phyloP scores from a whole-genome alignment of 23 tunicate species.

The Styela plicata region DNA sequence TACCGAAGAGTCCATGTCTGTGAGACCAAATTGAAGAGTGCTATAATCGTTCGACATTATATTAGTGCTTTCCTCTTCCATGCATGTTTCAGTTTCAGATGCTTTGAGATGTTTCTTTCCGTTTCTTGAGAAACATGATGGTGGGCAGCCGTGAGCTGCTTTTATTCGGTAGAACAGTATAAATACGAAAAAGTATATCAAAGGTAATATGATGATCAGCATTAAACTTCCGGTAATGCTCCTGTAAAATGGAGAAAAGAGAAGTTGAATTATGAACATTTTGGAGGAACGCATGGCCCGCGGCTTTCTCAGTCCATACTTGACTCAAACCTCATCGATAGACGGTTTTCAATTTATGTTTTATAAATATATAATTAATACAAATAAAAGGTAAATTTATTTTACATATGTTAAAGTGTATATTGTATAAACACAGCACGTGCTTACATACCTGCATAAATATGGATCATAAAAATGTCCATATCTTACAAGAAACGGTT shows the following conservation, averaged over 20 bases:
- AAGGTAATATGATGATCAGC: slow-evolving; percentile 47
- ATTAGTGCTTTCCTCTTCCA: slow-evolving; percentile 15
- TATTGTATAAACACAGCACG: too few relatives aligned
- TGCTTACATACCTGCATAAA: slow-evolving; percentile 87
- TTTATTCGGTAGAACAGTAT: slow-evolving; percentile 43
- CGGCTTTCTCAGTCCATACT: too few relatives aligned
- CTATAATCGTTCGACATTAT: slow-evolving; percentile 1
- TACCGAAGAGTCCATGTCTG: background rate
- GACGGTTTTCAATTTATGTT: too few relatives aligned
- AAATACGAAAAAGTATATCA: slow-evolving; percentile 52
- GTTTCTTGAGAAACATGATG: slow-evolving; percentile 6
- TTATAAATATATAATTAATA: too few relatives aligned
- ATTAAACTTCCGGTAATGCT: slow-evolving; percentile 39
- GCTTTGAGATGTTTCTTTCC: background rate
- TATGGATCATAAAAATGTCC: slow-evolving; percentile 41
- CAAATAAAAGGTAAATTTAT: too few relatives aligned
- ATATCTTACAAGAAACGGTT: slow-evolving; percentile 59
- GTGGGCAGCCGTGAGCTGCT: slow-evolving; percentile 64
- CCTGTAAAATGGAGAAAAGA: slow-evolving; percentile 12
- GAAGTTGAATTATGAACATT: background rate
- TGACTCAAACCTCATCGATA: too few relatives aligned
- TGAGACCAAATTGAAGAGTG: background rate
- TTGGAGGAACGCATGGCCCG: too few relatives aligned
- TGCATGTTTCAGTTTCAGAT: background rate
- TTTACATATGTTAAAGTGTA: too few relatives aligned